A percentile compares a stretch with the other conserved stretches of the same genome.
These are phyloP conservation scores for Orthochromis malagaraziensis DNA, from an alignment of 2,113 vertebrate species.

Conservation along the genomic window DNA sequence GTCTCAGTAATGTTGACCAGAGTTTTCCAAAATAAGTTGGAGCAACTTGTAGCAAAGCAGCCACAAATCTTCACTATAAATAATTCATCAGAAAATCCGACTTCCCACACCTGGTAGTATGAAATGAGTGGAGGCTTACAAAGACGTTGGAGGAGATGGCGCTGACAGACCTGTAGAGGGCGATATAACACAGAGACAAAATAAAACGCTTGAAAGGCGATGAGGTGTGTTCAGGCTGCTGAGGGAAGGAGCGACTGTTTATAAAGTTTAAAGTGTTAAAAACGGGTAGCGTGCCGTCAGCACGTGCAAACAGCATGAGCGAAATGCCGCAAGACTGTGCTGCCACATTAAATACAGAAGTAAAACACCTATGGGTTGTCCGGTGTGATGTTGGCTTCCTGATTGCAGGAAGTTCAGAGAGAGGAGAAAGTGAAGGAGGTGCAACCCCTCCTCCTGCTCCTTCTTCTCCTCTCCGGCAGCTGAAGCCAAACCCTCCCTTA, in stretches of 20 bases:
- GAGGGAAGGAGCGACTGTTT: not conserved
- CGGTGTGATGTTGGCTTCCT: not conserved
- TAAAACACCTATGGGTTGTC: not conserved
- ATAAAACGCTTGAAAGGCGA: not conserved
- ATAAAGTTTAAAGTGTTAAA: not conserved
- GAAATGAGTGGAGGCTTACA: not conserved
- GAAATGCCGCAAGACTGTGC: not conserved
- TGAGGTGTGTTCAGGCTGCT: not conserved
- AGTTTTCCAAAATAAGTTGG: not conserved
- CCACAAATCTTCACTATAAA: not conserved
- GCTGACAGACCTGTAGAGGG: constrained; percentile 20
- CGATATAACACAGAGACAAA: not conserved
- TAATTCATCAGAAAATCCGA: not conserved
- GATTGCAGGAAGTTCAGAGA: not conserved
- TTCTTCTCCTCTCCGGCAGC: not conserved
- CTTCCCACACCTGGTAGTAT: not conserved
- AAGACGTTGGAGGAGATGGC: not conserved
- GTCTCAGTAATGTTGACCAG: not conserved
- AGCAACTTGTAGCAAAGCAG: not conserved
- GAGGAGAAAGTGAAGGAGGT: constrained; percentile 18
- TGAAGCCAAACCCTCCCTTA: constrained; percentile 8
- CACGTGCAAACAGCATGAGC: fast-evolving
- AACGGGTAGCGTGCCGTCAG: not conserved
- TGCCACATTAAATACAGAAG: not conserved
- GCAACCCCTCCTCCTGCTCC: not conserved